Evolutionary conservation across 2,797 vertebrate genomes (phyloP), one percentile per base, ranked within the genome.

Genomic region (Pempheris klunzingeri): DNA sequence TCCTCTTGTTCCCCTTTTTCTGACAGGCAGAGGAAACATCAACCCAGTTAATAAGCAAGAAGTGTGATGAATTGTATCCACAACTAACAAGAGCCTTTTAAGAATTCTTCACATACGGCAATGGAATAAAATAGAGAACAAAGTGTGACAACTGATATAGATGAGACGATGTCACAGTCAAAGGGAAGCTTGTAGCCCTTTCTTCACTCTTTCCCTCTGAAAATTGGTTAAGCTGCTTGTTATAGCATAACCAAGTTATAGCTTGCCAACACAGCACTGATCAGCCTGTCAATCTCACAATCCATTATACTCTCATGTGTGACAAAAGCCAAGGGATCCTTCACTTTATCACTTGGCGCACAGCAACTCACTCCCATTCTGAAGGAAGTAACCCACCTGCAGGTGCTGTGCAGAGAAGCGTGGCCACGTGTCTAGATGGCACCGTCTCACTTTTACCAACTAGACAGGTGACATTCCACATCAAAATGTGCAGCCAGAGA

Each of bases 1-100:
- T 95, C 84, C 91, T 94, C 87, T 95, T 97, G 85, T 85, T 85
- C 67, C 92, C 94, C 90, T 89, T 97, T 90, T 89, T 96, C 96
- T 97, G 90, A 38, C 20, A 71, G 53, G 71, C 5, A 90, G 32
- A 81, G 11, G 28, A 62, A 71, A 79, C 17, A 83, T 18, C 17
- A 66, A 30, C 20, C 2, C 18, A 36, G 13, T 72, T 63, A 62
- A 71, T 26, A 22, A 32, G 20, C 30, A 17, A 53, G 10, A 49
- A 53, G 22, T 7, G 3, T 59, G 4, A 17, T 22, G 24, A 26
- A 26, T 1, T 39, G 13, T 15, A 17, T 20, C 18, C 9, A 34
- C 7, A 32, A 57, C 39, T 22, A 44, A 22, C 17, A n/a, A 41
- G 54, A 32, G 6, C 28, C 17, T 39, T 54, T 30, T 38, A 62